phyloP scores from a whole-genome alignment of 2,888 invertebrate genomes.

The Tipula confusa region DNA sequence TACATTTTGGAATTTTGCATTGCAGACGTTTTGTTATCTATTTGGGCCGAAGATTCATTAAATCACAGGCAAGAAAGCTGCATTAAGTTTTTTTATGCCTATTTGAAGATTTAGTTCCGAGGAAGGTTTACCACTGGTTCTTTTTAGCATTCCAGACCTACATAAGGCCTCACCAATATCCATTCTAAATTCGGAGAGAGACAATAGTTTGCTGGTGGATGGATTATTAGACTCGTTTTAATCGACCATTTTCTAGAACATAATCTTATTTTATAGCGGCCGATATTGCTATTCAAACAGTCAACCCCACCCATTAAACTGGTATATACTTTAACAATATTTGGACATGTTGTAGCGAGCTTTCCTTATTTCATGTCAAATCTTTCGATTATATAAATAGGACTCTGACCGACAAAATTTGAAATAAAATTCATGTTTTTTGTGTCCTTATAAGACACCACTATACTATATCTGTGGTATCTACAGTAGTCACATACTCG shows the following conservation, averaged over 20 bases:
- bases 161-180: neutral
- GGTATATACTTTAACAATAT: neutral
- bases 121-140: neutral
- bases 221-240: no score
- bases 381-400: neutral
- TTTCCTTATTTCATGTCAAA: neutral
- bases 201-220: no score
- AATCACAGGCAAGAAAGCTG: neutral
- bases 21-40: neutral
- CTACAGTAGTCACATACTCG: no score
- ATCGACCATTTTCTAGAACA: no score
- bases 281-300: neutral
- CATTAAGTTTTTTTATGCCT: neutral
- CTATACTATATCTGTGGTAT: no score
- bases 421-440: no score
- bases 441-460: no score
- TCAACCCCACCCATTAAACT: neutral
- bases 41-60: neutral
- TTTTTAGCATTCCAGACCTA: neutral
- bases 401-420: no score
- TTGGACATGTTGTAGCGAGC: neutral
- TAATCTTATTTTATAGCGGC: neutral
- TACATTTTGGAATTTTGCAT: constrained; percentile 27
- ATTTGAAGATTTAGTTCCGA: neutral
- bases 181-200: no score